A percentile compares a stretch with the other conserved stretches of the same genome.
phyloP scores from a whole-genome alignment of 1,140 invertebrate genomes.

The Drosophila ficusphila region DNA sequence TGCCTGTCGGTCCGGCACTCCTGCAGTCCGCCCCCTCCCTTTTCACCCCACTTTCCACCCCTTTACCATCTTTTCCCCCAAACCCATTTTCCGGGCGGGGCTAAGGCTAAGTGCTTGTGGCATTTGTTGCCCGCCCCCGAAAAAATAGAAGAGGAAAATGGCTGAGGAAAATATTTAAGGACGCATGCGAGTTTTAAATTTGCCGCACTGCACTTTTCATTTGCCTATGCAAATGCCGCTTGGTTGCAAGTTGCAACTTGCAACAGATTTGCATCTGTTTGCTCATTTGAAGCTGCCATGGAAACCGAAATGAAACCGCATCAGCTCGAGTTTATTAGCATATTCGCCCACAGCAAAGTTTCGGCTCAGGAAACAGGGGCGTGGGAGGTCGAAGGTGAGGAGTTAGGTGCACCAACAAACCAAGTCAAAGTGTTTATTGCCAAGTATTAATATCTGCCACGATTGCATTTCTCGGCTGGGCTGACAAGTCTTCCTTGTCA shows the following conservation, averaged over 20 bases:
- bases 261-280: constrained; percentile 60
- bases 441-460: constrained; percentile 61
- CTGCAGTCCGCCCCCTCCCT: constrained; percentile 4
- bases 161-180: constrained; percentile 34
- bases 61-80: background rate
- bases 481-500: constrained; percentile 11
- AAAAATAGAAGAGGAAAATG: constrained; percentile 22
- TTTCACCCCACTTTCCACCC: background rate
- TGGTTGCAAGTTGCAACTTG: constrained; percentile 33
- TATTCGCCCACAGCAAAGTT: constrained; percentile 44
- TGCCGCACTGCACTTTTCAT: constrained; percentile 40
- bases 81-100: constrained; percentile 24
- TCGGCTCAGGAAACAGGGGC: constrained; percentile 17
- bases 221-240: constrained; percentile 45
- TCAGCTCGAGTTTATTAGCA: constrained; percentile 49
- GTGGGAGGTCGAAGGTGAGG: constrained; percentile 1
- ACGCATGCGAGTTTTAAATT: constrained; percentile 50
- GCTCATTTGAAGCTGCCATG: constrained; percentile 51
- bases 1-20: constrained; percentile 39
- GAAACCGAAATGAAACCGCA: constrained; percentile 69
- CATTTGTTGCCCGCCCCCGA: constrained; percentile 48
- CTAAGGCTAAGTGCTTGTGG: constrained; percentile 64
- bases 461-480: constrained; percentile 20
- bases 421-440: constrained; percentile 53
- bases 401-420: constrained; percentile 6